Conservation (phyloP, 1,140 invertebrate genomes). For the Diorhabda carinulata region DNA sequence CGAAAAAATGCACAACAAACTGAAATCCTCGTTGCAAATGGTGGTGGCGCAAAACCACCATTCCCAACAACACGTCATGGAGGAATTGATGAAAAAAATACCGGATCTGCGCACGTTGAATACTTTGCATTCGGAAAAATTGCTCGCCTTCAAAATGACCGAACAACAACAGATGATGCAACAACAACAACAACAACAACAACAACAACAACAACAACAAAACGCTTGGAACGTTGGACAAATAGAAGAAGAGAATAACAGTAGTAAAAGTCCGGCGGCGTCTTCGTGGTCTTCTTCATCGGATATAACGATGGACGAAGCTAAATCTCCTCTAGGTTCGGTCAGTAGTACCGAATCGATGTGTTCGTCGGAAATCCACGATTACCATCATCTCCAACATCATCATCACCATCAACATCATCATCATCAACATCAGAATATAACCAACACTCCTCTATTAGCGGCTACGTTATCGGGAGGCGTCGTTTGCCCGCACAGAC, state of each 20-base stretch:
- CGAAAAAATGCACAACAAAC: conserved; percentile 84
- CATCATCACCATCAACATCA: conserved; percentile 42
- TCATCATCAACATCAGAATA: conserved; percentile 49
- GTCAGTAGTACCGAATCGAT: conserved; percentile 75
- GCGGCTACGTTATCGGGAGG: conserved; percentile 70
- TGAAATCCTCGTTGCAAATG: conserved; percentile 82
- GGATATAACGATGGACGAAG: conserved; percentile 68
- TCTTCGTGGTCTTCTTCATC: conserved; percentile 66
- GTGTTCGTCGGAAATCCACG: conserved; percentile 63
- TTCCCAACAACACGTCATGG: conserved; percentile 71
- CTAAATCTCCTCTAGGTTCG: conserved; percentile 77
- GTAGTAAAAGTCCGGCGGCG: conserved; percentile 56
- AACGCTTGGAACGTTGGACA: conserved; percentile 54
- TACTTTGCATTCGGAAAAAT: conserved; percentile 92
- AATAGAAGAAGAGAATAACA: conserved; percentile 61
- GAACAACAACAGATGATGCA: conserved; percentile 77
- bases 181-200: conserved; percentile 52
- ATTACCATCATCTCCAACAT: conserved; percentile 51
- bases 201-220: conserved; percentile 46
- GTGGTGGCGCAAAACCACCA: conserved; percentile 83
- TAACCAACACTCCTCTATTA: conserved; percentile 63
- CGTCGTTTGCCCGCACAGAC: conserved; percentile 60
- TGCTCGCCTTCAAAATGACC: conserved; percentile 88
- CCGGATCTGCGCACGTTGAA: conserved; percentile 92
- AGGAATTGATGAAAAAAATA: conserved; percentile 88